These are phyloP conservation scores for Malurus splendens DNA, from an alignment of 2,797 vertebrate genomes.

Conservation along the genomic window DNA sequence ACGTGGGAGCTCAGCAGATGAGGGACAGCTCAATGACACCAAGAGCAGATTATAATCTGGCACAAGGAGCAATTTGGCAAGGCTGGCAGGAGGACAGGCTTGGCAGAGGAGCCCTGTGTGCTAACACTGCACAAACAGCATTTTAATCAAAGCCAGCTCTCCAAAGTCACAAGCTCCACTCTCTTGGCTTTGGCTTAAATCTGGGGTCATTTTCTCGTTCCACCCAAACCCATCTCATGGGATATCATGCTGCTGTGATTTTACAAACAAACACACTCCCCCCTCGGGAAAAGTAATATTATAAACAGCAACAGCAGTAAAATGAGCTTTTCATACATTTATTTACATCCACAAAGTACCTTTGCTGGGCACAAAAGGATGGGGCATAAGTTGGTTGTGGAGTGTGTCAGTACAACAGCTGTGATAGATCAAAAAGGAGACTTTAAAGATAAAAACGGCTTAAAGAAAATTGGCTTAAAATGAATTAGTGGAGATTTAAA, in stretches of 20 bases:
- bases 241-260: neutral
- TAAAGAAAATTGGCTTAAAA: neutral
- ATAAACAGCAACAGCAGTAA: neutral
- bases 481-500: neutral
- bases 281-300: neutral
- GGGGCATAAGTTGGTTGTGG: neutral
- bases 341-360: neutral
- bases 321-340: neutral
- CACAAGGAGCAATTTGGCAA: neutral
- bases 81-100: neutral
- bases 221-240: neutral
- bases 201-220: neutral
- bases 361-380: neutral
- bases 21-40: neutral
- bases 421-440: neutral
- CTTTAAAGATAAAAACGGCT: neutral
- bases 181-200: neutral
- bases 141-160: conserved; percentile 29
- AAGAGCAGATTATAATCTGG: neutral
- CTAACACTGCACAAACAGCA: neutral
- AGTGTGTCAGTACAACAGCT: neutral
- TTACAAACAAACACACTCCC: neutral
- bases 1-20: neutral
- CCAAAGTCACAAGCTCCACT: neutral
- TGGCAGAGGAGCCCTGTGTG: neutral